A percentile compares a stretch with the other conserved stretches of the same genome.
These are phyloP conservation scores for Pseudomyrmex concolor DNA, from an alignment of 1,140 invertebrate genomes.

Conservation along the genomic window DNA sequence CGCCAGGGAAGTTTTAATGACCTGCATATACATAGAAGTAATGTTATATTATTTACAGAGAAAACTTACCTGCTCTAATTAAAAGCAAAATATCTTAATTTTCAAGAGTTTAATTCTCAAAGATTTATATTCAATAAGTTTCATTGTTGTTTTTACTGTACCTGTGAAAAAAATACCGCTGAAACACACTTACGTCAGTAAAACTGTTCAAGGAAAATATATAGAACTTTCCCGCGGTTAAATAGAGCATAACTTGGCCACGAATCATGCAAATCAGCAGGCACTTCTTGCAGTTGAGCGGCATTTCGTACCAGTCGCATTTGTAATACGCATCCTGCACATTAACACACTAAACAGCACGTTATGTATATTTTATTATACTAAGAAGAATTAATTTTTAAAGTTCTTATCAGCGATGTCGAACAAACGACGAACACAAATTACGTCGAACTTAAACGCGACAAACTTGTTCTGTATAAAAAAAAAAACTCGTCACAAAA, in stretches of 20 bases:
- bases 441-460: not conserved
- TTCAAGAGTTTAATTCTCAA: no score
- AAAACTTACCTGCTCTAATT: no score
- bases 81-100: not conserved
- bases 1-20: conserved; percentile 46
- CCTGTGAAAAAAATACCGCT: not conserved
- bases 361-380: not conserved
- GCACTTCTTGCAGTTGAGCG: conserved; percentile 12
- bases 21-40: not conserved
- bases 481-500: no score
- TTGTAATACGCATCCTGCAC: conserved; percentile 66
- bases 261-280: conserved; percentile 67
- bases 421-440: not conserved
- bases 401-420: not conserved
- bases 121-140: not conserved
- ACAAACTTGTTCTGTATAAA: not conserved
- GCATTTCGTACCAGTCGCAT: conserved; percentile 66
- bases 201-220: conserved; percentile 68
- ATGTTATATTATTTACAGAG: no score
- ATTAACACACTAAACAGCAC: conserved; percentile 52
- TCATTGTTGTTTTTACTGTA: not conserved
- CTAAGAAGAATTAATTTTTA: not conserved
- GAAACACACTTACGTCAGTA: conserved; percentile 63
- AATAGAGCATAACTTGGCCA: conserved; percentile 61
- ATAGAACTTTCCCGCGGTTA: conserved; percentile 72